Base-by-base conservation (phyloP, 2,113 vertebrate species). In the Maccullochella peelii region DNA sequence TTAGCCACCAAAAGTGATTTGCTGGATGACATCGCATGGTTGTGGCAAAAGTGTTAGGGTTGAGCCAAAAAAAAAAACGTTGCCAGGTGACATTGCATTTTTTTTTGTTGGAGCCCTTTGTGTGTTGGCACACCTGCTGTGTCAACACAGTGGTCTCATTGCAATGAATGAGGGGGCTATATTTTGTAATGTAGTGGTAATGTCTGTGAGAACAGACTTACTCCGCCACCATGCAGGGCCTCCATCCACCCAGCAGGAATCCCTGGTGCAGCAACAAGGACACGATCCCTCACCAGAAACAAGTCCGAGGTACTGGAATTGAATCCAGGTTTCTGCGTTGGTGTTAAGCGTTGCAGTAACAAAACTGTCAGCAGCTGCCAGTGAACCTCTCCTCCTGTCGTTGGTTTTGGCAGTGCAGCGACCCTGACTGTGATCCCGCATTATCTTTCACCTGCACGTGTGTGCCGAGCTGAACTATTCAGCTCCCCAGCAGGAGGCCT, bases 391-490 rank as follows among this genome's bases (percentile, higher is more conserved):
- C 66, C 14, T 71, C 50, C 49, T 59, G 52, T 73, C 54, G 44
- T 25, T 9, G 70, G 57, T 57, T 79, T 52, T 77, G 66, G 36
- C 21, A 42, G 50, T 30, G 50, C 67, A 2, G 21, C 25, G 55
- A 88, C 76, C 68, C 69, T 15, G 47, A 75, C 61, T 76, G 79
- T 80, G 82, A 50, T 6, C 78, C 3, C 11, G 7, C 25, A 68
- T 87, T 77, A 88, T 88, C 80, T 85, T 79, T 70, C 42, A 74
- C 85, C 74, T 57, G 61, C 83, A 76, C 2, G 12, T 57, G 44
- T 63, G 44, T 12, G 8, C 69, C 38, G n/a, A 80, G 81, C 65
- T 65, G 79, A 86, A 75, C 83, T 61, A 30, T 69, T 87, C 85
- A 79, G 54, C 70, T 82, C 25, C 71, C 4, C 61, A 36, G 72